Conservation (phyloP, 2,797 vertebrate species). For the Delichon dasypus region DNA sequence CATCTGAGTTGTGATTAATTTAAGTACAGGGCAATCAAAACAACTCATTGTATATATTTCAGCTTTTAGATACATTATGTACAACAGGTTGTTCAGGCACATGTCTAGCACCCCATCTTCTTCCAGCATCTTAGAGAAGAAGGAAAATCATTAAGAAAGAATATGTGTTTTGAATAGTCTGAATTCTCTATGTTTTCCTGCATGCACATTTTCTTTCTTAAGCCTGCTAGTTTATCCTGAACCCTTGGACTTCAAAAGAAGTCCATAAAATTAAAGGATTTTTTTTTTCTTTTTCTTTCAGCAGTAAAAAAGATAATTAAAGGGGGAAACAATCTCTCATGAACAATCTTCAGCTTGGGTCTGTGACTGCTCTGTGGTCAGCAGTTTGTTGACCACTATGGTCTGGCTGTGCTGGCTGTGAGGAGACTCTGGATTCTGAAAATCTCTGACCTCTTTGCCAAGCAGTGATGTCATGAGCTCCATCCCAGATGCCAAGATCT, state of each 20-base stretch:
- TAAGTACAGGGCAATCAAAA: neutral
- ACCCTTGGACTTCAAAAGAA: neutral
- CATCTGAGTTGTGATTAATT: neutral
- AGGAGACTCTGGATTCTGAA: slow-evolving; percentile 6
- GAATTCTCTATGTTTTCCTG: neutral
- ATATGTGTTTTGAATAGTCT: neutral
- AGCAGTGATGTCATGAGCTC: neutral
- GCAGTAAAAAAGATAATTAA: slow-evolving; percentile 25
- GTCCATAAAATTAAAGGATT: neutral
- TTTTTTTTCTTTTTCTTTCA: neutral
- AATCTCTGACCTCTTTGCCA: neutral
- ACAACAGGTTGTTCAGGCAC: neutral
- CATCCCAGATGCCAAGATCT: neutral
- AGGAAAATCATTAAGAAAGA: neutral
- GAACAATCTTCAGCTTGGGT: neutral
- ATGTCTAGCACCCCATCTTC: neutral
- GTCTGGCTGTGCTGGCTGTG: neutral
- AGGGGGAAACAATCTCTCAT: slow-evolving; percentile 4
- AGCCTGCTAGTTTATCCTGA: neutral
- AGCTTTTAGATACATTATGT: neutral
- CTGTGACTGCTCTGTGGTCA: neutral
- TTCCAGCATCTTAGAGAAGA: neutral
- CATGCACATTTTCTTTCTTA: neutral
- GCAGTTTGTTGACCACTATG: neutral
- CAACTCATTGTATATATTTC: neutral